phyloP scores from a whole-genome alignment of 2,113 vertebrate genomes.

The Lynx canadensis region DNA sequence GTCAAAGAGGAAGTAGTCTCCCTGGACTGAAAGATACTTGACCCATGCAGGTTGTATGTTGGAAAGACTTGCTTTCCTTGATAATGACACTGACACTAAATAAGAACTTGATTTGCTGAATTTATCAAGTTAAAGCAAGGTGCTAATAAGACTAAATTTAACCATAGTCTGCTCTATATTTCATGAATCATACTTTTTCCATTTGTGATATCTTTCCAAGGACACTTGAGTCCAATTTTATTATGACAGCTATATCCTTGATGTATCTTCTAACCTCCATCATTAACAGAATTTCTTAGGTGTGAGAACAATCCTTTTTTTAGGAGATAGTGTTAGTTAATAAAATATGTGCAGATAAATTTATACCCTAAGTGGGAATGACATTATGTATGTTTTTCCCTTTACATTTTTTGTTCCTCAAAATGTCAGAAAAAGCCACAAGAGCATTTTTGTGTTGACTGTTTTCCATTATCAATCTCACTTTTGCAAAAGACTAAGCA shows the following conservation, averaged over 20 bases:
- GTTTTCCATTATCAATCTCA: neutral
- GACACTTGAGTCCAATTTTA: slow-evolving; percentile 11
- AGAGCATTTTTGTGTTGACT: neutral
- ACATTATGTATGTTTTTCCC: neutral
- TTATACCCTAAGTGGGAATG: neutral
- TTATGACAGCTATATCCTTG: neutral
- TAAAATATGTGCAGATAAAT: neutral
- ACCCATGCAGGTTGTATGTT: neutral
- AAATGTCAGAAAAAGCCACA: neutral
- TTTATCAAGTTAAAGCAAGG: neutral
- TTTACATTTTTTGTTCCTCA: neutral
- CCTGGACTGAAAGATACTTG: neutral
- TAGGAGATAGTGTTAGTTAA: neutral
- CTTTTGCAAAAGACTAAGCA: neutral
- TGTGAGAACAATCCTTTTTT: neutral
- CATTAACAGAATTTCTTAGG: slow-evolving; percentile 23
- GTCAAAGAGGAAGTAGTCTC: neutral
- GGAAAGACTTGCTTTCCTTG: neutral
- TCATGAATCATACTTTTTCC: slow-evolving; percentile 4
- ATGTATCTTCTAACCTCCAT: neutral
- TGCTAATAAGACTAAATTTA: slow-evolving; percentile 31
- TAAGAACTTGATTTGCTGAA: neutral
- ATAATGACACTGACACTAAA: neutral
- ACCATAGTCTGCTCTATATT: neutral
- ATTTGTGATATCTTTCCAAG: slow-evolving; percentile 36